Base-by-base conservation (phyloP, 1,140 invertebrate genomes). In the Pteromalus puparum region DNA sequence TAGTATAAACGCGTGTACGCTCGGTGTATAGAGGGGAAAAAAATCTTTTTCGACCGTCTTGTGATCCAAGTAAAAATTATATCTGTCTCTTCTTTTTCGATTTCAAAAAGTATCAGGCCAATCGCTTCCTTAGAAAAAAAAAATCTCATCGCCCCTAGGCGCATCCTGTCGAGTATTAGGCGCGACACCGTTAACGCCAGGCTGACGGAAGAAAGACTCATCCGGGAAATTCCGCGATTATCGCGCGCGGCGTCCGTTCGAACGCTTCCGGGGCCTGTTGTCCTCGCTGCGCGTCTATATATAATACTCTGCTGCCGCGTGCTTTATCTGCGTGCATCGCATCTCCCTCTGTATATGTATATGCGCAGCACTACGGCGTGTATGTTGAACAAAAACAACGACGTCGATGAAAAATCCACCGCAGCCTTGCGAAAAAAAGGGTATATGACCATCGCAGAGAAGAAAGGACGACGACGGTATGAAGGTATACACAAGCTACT, bases 301-400 rank as follows among this genome's bases (percentile, higher is more conserved):
- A 61, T 61, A 7, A 7, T 61, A n/a, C 21, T 1, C 38, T 42
- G 7, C 34, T 34, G 12, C 53, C 67, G 70, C 80, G 80, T 74
- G 80, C 30, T 74, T 74, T 81, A 81, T 81, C 81, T 75, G 18
- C 28, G 24, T 38, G 80, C 70, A 81, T 75, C 81, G 72, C 70
- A 48, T 42, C 48, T 46, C 46, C 24, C 38, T n/a, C n/a, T n/a
- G n/a, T n/a, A n/a, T n/a, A n/a, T n/a, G n/a, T n/a, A n/a, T n/a
- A n/a, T n/a, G n/a, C 15, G 6, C 80, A 2, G 30, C 76, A 24
- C 12, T 68, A 15, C 13, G 4, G 18, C 18, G 48, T 10, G 18
- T 53, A 18, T 53, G 21, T 61, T 61, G 18, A 7, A n/a, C 21
- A n/a, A 21, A 61, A 21, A 61, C 21, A 21, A 21, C 6, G 4